Conservation (phyloP, 2,888 invertebrate genomes). For the Drosophila vallismaia region DNA sequence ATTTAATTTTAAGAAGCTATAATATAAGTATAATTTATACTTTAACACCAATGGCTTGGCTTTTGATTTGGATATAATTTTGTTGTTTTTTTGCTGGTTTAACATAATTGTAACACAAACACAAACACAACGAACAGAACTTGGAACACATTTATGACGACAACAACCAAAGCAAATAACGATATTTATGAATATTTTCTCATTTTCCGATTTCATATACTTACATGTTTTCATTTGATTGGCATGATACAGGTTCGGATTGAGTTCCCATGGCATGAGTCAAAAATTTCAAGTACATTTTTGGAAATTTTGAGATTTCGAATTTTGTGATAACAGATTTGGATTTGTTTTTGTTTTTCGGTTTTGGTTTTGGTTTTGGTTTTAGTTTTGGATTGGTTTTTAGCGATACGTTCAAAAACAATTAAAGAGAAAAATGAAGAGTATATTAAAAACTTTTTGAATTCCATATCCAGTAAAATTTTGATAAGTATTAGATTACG, state of each 20-base stretch:
- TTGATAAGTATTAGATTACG: constrained; percentile 45
- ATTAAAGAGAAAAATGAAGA: constrained; percentile 80
- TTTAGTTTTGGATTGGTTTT: constrained; percentile 44
- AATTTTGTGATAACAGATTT: constrained; percentile 66
- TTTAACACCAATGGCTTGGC: constrained; percentile 27
- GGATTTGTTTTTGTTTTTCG: constrained; percentile 31
- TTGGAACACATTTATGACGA: constrained; percentile 72
- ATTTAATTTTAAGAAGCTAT: constrained; percentile 22
- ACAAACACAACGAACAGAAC: constrained; percentile 72
- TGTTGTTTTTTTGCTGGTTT: constrained; percentile 18
- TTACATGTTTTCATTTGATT: constrained; percentile 57
- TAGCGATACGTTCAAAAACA: constrained; percentile 80
- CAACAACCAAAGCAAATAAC: constrained; percentile 77
- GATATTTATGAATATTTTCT: constrained; percentile 63
- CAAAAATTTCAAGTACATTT: constrained; percentile 65
- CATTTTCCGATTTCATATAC: constrained; percentile 53
- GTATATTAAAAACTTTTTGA: constrained; percentile 73
- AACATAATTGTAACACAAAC: constrained; percentile 62
- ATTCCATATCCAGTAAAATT: constrained; percentile 69
- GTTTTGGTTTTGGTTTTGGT: constrained; percentile 41
- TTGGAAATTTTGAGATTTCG: constrained; percentile 54
- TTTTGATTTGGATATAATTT: constrained; percentile 14
- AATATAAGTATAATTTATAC: constrained; percentile 1
- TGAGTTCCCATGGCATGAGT: constrained; percentile 52
- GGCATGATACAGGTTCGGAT: constrained; percentile 36